These are phyloP conservation scores for Nannoperca obscura DNA, from an alignment of 2,797 vertebrate species.

Conservation along the genomic window DNA sequence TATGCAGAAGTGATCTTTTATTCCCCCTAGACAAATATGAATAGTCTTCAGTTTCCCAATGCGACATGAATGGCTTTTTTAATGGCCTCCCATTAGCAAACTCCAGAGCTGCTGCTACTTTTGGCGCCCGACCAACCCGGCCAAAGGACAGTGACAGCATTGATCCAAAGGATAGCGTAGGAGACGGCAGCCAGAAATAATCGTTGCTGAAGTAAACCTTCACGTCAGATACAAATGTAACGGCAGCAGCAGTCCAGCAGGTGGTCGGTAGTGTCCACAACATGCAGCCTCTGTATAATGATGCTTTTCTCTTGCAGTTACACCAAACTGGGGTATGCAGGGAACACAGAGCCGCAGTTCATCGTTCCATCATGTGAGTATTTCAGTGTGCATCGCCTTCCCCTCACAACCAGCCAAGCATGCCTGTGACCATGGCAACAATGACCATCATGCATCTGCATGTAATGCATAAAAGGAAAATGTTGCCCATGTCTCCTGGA, in stretches of 20 bases:
- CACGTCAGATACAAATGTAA: conserved; percentile 13
- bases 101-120: conserved; percentile 48
- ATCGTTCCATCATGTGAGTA: conserved; percentile 99
- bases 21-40: conserved; percentile 28
- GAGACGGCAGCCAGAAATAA: conserved; percentile 44
- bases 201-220: conserved; percentile 13
- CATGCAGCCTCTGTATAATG: not conserved
- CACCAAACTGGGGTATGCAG: conserved; percentile 97
- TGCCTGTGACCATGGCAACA: not conserved
- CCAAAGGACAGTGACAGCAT: conserved; percentile 62
- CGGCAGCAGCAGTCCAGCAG: not conserved
- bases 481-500: too few relatives aligned
- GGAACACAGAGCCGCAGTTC: conserved; percentile 98
- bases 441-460: not conserved
- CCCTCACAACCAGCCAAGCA: not conserved
- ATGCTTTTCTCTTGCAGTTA: conserved; percentile 87
- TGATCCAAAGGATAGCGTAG: conserved; percentile 52
- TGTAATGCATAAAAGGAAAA: not conserved
- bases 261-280: not conserved
- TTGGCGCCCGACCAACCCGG: conserved; percentile 47
- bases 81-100: conserved; percentile 57
- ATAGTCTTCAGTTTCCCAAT: conserved; percentile 47
- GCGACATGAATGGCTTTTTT: conserved; percentile 69
- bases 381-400: conserved; percentile 13
- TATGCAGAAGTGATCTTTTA: conserved; percentile 28